Percentiles rank a stretch among this genome's conserved stretches.
phyloP scores from a whole-genome alignment of 2,888 invertebrate species.

The Cheilosia variabilis region DNA sequence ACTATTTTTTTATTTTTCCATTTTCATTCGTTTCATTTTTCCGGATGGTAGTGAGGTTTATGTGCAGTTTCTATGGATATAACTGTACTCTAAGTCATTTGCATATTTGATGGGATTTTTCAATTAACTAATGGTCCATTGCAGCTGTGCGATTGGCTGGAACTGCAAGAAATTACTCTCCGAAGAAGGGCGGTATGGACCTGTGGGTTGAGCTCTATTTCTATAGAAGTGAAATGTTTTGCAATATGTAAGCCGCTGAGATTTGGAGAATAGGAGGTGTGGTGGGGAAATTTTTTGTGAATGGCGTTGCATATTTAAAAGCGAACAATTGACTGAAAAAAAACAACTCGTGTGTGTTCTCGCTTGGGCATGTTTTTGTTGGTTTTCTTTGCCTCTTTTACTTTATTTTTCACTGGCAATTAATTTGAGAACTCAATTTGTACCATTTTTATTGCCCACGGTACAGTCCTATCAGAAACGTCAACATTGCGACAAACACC shows the following conservation, averaged over 20 bases:
- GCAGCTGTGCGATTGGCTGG: constrained; percentile 3
- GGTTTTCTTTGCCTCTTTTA: too few relatives aligned
- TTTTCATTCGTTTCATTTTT: background rate
- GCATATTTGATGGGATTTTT: constrained; percentile 48
- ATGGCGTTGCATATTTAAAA: too few relatives aligned
- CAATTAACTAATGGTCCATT: constrained; percentile 60
- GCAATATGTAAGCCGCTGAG: background rate
- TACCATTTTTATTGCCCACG: too few relatives aligned
- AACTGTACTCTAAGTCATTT: constrained; percentile 23
- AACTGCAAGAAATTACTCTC: constrained; percentile 26
- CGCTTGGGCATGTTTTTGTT: too few relatives aligned
- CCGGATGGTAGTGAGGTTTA: constrained; percentile 10
- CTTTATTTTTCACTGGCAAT: too few relatives aligned
- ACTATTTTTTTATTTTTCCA: background rate
- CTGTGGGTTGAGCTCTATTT: background rate
- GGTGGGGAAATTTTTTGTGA: too few relatives aligned
- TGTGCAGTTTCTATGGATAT: background rate
- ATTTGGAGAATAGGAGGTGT: too few relatives aligned
- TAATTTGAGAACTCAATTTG: too few relatives aligned
- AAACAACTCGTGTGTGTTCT: too few relatives aligned
- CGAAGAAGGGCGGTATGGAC: background rate
- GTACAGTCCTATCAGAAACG: too few relatives aligned
- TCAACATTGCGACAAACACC: too few relatives aligned
- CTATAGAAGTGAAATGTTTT: background rate
- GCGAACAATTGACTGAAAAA: too few relatives aligned